Evolutionary conservation across 2,797 vertebrate species (phyloP).

Genomic region (Mus spretus): DNA sequence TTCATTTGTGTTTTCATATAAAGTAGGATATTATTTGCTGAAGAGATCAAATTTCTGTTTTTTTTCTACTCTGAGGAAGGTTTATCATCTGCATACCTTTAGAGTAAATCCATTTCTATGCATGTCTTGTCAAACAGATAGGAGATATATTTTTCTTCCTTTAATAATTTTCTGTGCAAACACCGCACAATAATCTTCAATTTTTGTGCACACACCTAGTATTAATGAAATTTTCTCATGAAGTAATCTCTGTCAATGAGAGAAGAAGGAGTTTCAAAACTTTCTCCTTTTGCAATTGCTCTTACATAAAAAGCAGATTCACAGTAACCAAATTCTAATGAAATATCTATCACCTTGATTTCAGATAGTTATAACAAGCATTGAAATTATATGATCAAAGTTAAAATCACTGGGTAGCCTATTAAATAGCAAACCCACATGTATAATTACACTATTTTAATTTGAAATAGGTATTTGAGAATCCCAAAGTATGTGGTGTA

Average conservation of each 20-base stretch:
- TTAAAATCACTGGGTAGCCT: background rate
- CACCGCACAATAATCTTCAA: background rate
- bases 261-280: background rate
- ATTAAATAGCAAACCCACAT: background rate
- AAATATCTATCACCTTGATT: background rate
- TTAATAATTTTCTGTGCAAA: constrained; percentile 48
- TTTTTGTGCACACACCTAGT: background rate
- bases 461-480: background rate
- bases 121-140: background rate
- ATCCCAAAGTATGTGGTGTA: background rate
- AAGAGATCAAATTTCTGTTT: background rate
- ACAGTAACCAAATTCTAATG: background rate
- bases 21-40: background rate
- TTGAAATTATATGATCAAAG: background rate
- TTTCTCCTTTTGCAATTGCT: background rate
- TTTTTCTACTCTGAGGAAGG: background rate
- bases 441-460: background rate
- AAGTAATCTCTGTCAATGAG: background rate
- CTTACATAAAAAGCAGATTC: background rate
- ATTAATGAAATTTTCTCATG: constrained; percentile 29
- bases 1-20: background rate
- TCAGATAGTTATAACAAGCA: background rate
- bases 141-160: constrained; percentile 4
- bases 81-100: background rate
- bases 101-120: constrained; percentile 40